Percentiles rank a stretch among this genome's conserved stretches.
These are phyloP conservation scores for Metaphire vulgaris DNA, from an alignment of 1,140 invertebrate genomes.

Conservation along the genomic window DNA sequence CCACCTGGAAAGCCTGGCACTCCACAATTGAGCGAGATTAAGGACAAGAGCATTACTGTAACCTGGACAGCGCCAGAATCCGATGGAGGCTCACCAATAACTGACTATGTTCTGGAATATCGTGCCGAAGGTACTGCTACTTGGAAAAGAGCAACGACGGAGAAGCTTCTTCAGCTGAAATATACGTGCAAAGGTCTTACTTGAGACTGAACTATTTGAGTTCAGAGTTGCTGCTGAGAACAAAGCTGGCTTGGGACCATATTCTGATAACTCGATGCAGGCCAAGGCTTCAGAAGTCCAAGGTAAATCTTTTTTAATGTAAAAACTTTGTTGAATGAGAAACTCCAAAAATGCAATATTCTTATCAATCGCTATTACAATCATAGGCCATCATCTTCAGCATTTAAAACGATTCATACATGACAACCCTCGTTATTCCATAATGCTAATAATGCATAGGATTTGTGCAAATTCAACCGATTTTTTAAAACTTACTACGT, in stretches of 20 bases:
- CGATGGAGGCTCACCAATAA: constrained; percentile 87
- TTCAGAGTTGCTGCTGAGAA: constrained; percentile 90
- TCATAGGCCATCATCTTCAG: too few species aligned
- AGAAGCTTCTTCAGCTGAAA: constrained; percentile 63
- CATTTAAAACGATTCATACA: too few species aligned
- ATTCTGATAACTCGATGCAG: constrained; percentile 82
- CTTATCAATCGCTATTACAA: too few species aligned
- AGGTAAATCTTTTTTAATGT: constrained; percentile 55
- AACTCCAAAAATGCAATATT: too few species aligned
- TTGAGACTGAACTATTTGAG: constrained; percentile 82
- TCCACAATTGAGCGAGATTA: constrained; percentile 82
- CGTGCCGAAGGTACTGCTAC: constrained; percentile 60
- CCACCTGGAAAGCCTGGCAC: constrained; percentile 77
- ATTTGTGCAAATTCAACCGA: too few species aligned
- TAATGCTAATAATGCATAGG: too few species aligned
- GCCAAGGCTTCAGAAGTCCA: constrained; percentile 90
- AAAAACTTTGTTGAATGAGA: too few species aligned
- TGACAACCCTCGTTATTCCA: too few species aligned
- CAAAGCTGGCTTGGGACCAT: constrained; percentile 87
- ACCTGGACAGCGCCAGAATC: constrained; percentile 85
- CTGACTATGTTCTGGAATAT: constrained; percentile 82
- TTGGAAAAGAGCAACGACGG: constrained; percentile 10
- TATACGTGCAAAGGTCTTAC: constrained; percentile 79
- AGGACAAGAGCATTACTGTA: constrained; percentile 67
- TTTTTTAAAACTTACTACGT: too few species aligned